Evolutionary conservation across 2,888 invertebrate genomes (phyloP), one percentile per base, ranked within the genome.

Genomic region (Gryllus longicercus): DNA sequence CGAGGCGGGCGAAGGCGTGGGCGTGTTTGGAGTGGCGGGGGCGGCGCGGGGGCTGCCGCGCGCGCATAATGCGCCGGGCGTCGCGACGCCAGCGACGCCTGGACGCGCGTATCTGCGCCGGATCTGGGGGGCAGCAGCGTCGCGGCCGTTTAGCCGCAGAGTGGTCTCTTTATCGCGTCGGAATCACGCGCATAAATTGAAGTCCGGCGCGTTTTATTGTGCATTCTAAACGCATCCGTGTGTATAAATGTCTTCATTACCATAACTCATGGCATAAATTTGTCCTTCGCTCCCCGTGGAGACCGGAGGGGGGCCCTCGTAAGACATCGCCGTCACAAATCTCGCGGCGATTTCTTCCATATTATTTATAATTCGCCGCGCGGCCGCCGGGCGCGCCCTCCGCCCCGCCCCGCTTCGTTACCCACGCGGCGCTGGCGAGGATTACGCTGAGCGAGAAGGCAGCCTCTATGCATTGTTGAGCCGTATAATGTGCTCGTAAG

Each of bases 161-260:
- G 16, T 63, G 63, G 63, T 63, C 63, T 63, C 63, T 63, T 63
- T 63, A 63, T 63, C 63, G 63, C n/a, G 63, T 18, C 63, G 63
- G 63, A n/a, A 63, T 63, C 63, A 63, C 63, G n/a, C 14, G n/a
- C 63, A 63, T 63, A 63, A 63, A 63, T 63, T n/a, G 63, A n/a
- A n/a, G n/a, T n/a, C n/a, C n/a, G 14, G 63, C 16, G n/a, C 63
- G 14, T 63, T 63, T 63, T 63, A 63, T 63, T 63, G 63, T 63
- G 63, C 63, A 63, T 63, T 63, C 63, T 63, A 63, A 63, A 63
- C n/a, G 63, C 63, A 63, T 63, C 63, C 63, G 14, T n/a, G 63
- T 63, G 63, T 63, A 63, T 63, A 63, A 63, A 63, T 63, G 63
- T 63, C 63, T 63, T 63, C 63, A 63, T 63, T 63, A 63, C 63